These are phyloP conservation scores for Platynereis dumerilii DNA, from an alignment of 2,888 invertebrate species.

Conservation along the genomic window DNA sequence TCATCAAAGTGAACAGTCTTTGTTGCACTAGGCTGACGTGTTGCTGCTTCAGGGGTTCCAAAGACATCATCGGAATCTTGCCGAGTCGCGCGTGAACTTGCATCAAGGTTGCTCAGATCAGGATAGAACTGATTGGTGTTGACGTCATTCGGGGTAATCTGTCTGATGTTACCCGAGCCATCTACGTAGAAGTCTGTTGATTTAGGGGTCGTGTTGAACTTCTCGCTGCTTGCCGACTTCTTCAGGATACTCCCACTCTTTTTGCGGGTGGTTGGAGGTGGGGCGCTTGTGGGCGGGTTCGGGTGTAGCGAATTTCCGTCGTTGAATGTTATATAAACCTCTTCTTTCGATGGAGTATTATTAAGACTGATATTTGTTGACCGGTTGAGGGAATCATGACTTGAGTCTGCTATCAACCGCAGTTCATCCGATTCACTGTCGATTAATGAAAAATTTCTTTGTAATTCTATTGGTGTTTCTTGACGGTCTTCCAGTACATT, in stretches of 20 bases:
- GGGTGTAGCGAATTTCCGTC: too few species aligned
- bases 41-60: background rate
- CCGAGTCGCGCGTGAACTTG: background rate
- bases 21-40: background rate
- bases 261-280: too few species aligned
- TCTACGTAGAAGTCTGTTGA: slow-evolving; percentile 11
- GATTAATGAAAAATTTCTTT: background rate
- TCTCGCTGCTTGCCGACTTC: too few species aligned
- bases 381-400: too few species aligned
- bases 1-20: slow-evolving; percentile 9
- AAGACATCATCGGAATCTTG: too few species aligned
- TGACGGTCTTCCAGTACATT: too few species aligned
- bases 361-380: too few species aligned
- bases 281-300: too few species aligned
- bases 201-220: too few species aligned
- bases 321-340: too few species aligned
- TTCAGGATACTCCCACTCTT: too few species aligned
- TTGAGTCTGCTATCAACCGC: background rate
- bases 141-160: slow-evolving; percentile 11
- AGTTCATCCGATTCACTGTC: background rate
- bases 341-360: too few species aligned
- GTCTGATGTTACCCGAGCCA: slow-evolving; percentile 1
- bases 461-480: background rate
- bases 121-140: slow-evolving; percentile 23
- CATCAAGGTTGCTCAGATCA: background rate